Base-by-base conservation (phyloP, 2,797 vertebrate genomes). In the Lindbergichthys nudifrons region DNA sequence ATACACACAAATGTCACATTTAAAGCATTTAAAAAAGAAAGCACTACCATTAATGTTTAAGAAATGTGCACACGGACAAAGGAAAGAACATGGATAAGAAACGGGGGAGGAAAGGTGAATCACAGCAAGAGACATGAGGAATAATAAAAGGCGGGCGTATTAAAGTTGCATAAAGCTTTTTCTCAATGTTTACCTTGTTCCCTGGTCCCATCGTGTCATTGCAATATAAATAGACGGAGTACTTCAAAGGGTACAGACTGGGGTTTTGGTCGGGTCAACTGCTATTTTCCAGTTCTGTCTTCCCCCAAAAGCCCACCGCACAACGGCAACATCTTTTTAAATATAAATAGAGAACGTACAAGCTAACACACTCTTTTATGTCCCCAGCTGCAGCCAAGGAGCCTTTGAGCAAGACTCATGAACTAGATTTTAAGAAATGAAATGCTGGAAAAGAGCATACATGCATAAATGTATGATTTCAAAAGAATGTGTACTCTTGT, bases 101-200 rank as follows among this genome's bases (percentile, higher is more conserved):
- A 26, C 26, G 10, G 21, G 36, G 7, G 19, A 59, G 15, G 39
- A 36, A 74, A 74, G 66, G 62, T 48, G 66, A 80, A 84, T 83
- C 80, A 70, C 73, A 11, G 78, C 21, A 1, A 19, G 61, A 66
- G 23, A 81, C 56, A 15, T 6, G 13, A 47, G 15, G 14, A 36
- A 56, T 21, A 39, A 69, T 23, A 16, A 58, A 43, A 14, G 18
- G 36, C 36, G 43, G 21, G 47, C 58, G 71, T 80, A 85, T 89
- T 80, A 87, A 87, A 87, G 23, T 81, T 88, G 62, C 65, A 86
- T 77, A 62, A 71, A 82, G 5, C 62, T 73, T 19, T 36, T 50
- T 36, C 74, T 54, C 73, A 51, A 0, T 87, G 76, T 88, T 88
- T 87, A 70, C 78, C 6, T 64, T 59, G 11, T 65, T 74, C 50